A percentile compares a stretch with the other conserved stretches of the same genome.
Conservation (phyloP, 2,797 vertebrate genomes). For the Hephaestus fuliginosus region DNA sequence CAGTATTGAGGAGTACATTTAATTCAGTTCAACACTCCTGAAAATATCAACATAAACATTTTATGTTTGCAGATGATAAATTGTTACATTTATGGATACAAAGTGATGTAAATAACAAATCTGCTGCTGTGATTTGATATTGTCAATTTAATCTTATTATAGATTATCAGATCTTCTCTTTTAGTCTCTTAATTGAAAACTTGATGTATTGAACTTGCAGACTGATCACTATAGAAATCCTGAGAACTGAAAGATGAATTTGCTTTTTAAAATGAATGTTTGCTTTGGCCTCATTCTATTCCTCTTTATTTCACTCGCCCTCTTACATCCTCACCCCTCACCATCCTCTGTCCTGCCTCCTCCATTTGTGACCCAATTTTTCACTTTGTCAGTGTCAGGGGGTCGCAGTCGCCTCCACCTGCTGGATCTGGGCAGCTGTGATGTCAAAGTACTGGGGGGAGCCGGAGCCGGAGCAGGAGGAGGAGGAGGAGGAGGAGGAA, state of each 20-base stretch:
- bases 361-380: constrained; percentile 14
- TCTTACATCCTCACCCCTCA: not conserved
- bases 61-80: no score
- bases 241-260: not conserved
- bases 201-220: not conserved
- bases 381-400: constrained; percentile 91
- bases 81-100: no score
- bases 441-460: constrained; percentile 88
- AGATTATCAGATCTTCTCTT: no score
- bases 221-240: not conserved
- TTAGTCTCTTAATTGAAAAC: no score
- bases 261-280: not conserved
- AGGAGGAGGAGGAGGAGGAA: constrained; percentile 36
- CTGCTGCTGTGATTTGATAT: no score
- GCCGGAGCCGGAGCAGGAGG: not conserved
- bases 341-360: constrained; percentile 3
- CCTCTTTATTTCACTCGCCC: not conserved
- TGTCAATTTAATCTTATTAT: no score
- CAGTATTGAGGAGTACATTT: not conserved
- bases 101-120: no score
- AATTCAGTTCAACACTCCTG: no score
- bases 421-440: constrained; percentile 96
- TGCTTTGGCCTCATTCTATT: not conserved
- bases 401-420: constrained; percentile 97
- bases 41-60: not conserved